Evolutionary conservation across 2,888 invertebrate species (phyloP), one percentile per base, ranked within the genome.

Genomic region (Hydropsyche betteni): DNA sequence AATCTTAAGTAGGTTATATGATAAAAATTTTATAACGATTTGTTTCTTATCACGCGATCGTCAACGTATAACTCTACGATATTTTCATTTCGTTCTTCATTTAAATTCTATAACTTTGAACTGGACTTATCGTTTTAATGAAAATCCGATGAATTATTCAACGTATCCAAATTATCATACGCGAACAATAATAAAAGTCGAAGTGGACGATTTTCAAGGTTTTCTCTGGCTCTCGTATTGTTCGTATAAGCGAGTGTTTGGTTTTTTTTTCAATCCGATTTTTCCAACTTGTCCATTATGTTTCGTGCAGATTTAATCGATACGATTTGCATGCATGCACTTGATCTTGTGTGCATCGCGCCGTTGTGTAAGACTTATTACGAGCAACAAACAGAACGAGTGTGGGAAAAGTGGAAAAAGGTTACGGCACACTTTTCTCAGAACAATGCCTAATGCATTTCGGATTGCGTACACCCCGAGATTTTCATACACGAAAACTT

Each of bases 101-200:
- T 64, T 64, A 36, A 64, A 64, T 64, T 64, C 64, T 64, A 64
- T 64, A 64, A 64, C 64, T 64, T 64, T 64, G 64, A 64, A 64
- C 64, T 64, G 64, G 64, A 64, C 64, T 64, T 34, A 33, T 12
- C 12, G 24, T 64, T 64, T 33, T 64, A 64, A 64, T 64, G 64
- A 64, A n/a, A 36, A 36, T 34, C 36, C 34, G n/a, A 36, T 64
- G 64, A 64, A 64, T 64, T 36, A 64, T 64, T 64, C 64, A 64
- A n/a, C 8, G n/a, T 3, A 34, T 64, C 64, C 36, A 34, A 64
- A 64, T 64, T 64, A 64, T 64, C 64, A 64, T 64, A 64, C 6
- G 34, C 64, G 64, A 64, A 64, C 36, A 55, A 55, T 55, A 55
- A 55, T 55, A 55, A 8, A 6, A 55, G 16, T 55, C 16, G 55